Evolutionary conservation across 2,113 vertebrate genomes (phyloP).

Genomic region (Zingel zingel): DNA sequence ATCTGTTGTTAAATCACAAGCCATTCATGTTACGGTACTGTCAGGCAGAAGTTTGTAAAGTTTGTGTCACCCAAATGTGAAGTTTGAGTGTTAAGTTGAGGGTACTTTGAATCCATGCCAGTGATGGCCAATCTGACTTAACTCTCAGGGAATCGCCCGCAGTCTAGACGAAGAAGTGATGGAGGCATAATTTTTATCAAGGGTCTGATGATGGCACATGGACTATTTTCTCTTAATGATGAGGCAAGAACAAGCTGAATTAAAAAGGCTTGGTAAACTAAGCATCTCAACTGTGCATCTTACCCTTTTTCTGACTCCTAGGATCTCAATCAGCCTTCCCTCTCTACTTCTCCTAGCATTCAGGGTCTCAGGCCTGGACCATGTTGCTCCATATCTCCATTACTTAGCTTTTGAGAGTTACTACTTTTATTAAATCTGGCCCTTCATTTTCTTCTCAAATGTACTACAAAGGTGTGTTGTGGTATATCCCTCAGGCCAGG

Average conservation of each 20-base stretch:
- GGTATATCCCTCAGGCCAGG: not conserved
- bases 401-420: not conserved
- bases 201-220: not conserved
- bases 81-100: conserved; percentile 72
- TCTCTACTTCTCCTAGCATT: conserved; percentile 11
- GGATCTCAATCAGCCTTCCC: not conserved
- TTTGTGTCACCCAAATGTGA: conserved; percentile 25
- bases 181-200: not conserved
- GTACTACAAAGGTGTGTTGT: conserved; percentile 3
- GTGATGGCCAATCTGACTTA: conserved; percentile 64
- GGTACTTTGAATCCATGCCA: conserved; percentile 54
- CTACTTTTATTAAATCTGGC: not conserved
- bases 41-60: conserved; percentile 14
- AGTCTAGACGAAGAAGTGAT: conserved; percentile 13
- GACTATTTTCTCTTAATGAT: not conserved
- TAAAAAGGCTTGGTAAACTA: not conserved
- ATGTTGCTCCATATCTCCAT: conserved; percentile 43
- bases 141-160: conserved; percentile 78
- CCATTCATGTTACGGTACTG: conserved; percentile 53
- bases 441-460: not conserved
- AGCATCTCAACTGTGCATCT: not conserved
- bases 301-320: conserved; percentile 11
- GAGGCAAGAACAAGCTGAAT: not conserved
- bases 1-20: conserved; percentile 52
- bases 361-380: conserved; percentile 52